Evolutionary conservation across 2,797 vertebrate genomes (phyloP).

Genomic region (Antennarius maculatus): DNA sequence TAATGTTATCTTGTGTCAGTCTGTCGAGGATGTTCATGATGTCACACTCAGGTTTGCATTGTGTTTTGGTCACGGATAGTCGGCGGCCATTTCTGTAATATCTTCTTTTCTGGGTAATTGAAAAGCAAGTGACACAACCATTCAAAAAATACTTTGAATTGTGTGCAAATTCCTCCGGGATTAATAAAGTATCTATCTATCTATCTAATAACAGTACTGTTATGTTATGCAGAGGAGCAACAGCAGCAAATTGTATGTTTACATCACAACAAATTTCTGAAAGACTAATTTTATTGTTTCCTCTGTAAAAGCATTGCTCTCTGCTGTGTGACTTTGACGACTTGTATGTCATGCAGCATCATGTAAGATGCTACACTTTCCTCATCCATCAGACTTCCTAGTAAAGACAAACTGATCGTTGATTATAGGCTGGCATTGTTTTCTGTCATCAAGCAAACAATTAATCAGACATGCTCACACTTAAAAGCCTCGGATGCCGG

Average conservation of each 20-base stretch:
- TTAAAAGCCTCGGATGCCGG: not conserved
- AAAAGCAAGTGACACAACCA: too few species aligned
- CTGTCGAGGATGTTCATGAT: too few species aligned
- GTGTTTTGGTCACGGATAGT: too few species aligned
- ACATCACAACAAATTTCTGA: constrained; percentile 47
- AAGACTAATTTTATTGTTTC: constrained; percentile 60
- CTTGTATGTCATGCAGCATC: constrained; percentile 38
- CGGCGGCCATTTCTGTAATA: too few species aligned
- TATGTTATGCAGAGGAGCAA: constrained; percentile 25
- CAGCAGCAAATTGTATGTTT: constrained; percentile 34
- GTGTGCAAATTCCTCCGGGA: too few species aligned
- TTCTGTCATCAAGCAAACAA: constrained; percentile 46
- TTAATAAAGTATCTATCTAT: too few species aligned
- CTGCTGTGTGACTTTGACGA: constrained; percentile 46
- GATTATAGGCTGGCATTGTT: constrained; percentile 48
- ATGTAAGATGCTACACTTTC: constrained; percentile 54
- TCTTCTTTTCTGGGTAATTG: too few species aligned
- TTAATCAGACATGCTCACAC: constrained; percentile 30
- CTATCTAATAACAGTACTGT: constrained; percentile 24
- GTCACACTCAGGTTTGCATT: too few species aligned
- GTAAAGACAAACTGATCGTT: constrained; percentile 55
- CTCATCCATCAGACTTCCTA: constrained; percentile 36
- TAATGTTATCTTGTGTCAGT: too few species aligned
- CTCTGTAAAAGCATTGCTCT: constrained; percentile 61
- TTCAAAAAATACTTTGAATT: too few species aligned